Evolutionary conservation across 2,113 vertebrate genomes (phyloP), one percentile per base, ranked within the genome.

Genomic region (Podarcis cretensis): DNA sequence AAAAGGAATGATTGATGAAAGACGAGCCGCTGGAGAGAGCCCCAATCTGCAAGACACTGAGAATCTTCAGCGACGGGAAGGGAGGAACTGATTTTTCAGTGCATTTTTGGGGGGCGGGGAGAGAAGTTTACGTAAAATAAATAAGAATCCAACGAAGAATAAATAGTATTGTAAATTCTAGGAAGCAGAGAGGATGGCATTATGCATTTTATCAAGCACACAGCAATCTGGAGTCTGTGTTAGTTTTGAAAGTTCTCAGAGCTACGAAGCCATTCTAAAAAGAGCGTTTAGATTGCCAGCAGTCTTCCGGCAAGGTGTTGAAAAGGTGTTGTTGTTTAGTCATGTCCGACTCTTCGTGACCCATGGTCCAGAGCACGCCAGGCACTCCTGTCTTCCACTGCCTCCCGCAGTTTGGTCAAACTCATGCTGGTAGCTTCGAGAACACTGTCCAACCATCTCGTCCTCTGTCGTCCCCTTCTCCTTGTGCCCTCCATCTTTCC

Each of bases 1-100:
- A 74, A 77, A 54, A 82, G 81, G 65, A 69, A 77, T 95, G 91
- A 92, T 6, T 90, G 89, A 94, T 89, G 86, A 81, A 88, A 76
- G 54, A 90, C 40, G 71, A 91, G 20, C 77, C 88, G 10, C 59
- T 18, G n/a, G 1, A 8, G 80, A 92, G 79, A 91, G 83, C 27
- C 66, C 75, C 30, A 48, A 48, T 82, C 54, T 90, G 63, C 89
- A 91, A 84, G 23, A 68, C 69, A 35, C 65, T 54, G 71, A 65
- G 20, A 78, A 65, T 84, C 79, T 85, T 90, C 13, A 9, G n/a
- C 81, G 65, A 79, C 87, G 91, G 83, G 32, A 84, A 84, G 10
- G 32, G 88, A 92, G 89, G 84, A 88, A 69, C 43, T 48, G 37
- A 83, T 88, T 83, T 75, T 65, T 32, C 80, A 65, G 87, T 3